Percentiles rank a stretch among this genome's conserved stretches.
phyloP scores from a whole-genome alignment of 2,113 vertebrate genomes.

The Trichechus manatus region DNA sequence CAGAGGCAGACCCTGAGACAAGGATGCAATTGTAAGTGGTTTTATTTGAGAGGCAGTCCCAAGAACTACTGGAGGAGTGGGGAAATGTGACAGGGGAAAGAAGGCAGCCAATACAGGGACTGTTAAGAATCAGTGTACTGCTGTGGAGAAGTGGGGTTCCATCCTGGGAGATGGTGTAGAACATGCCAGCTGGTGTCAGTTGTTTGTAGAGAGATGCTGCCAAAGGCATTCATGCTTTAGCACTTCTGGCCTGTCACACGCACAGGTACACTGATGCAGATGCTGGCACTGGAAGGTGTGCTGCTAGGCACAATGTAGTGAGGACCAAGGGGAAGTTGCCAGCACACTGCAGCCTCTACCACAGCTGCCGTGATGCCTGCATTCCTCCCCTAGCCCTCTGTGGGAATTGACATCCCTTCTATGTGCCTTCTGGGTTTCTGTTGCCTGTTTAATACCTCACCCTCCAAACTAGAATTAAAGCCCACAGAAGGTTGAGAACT shows the following conservation, averaged over 20 bases:
- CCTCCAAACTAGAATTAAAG: background rate
- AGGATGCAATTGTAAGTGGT: background rate
- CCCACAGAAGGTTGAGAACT: rapidly evolving
- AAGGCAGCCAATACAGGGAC: background rate
- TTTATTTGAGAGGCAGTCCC: background rate
- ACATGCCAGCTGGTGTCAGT: too few relatives aligned
- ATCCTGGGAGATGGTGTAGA: background rate
- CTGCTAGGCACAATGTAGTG: background rate
- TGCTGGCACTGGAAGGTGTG: background rate
- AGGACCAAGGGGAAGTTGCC: background rate
- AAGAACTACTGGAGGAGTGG: background rate
- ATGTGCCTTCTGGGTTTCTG: background rate
- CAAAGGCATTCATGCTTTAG: background rate
- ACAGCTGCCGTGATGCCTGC: background rate
- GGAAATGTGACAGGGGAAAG: too few relatives aligned
- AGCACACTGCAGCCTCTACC: background rate
- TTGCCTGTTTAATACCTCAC: background rate
- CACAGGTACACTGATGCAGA: background rate
- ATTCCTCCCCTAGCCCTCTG: background rate
- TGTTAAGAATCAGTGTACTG: background rate
- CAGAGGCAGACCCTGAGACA: background rate
- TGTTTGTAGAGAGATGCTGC: background rate
- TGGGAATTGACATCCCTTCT: too few relatives aligned
- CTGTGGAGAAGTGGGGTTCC: background rate
- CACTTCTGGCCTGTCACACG: background rate